These are phyloP conservation scores for Mormyrus proboscirostris DNA, from an alignment of 2,797 vertebrate genomes.

Conservation along the genomic window DNA sequence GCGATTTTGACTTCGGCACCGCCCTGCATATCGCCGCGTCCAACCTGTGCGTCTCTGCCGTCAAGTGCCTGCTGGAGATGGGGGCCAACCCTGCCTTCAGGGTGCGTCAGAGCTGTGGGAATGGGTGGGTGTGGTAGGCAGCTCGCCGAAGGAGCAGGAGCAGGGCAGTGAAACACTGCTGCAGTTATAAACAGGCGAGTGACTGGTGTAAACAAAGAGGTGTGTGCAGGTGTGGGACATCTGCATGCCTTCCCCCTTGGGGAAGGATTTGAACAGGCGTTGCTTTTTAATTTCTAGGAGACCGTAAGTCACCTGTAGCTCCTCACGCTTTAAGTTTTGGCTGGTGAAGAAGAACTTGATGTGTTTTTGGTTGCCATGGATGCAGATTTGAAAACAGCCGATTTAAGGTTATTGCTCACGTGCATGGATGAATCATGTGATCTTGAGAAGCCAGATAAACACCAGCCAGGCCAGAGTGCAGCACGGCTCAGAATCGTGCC, in stretches of 20 bases:
- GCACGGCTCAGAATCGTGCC: not conserved
- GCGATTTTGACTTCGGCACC: constrained; percentile 96
- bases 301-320: not conserved
- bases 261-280: not conserved
- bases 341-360: not conserved
- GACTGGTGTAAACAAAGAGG: not conserved
- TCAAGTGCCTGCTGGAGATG: constrained; percentile 81
- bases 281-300: not conserved
- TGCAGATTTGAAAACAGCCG: not conserved
- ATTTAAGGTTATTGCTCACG: not conserved
- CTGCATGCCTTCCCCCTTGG: not conserved
- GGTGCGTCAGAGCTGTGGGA: constrained; percentile 54
- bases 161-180: not conserved
- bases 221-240: not conserved
- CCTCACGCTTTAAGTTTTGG: not conserved
- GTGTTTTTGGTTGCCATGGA: not conserved
- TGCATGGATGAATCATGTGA: not conserved
- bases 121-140: not conserved
- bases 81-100: constrained; percentile 92
- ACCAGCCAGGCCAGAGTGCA: not conserved
- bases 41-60: constrained; percentile 84
- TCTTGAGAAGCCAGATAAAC: not conserved
- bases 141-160: not conserved
- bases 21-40: constrained; percentile 91
- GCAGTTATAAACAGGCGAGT: not conserved